These are phyloP conservation scores for Mesorhabditis belari DNA, from an alignment of 2,888 invertebrate genomes.

Conservation along the genomic window DNA sequence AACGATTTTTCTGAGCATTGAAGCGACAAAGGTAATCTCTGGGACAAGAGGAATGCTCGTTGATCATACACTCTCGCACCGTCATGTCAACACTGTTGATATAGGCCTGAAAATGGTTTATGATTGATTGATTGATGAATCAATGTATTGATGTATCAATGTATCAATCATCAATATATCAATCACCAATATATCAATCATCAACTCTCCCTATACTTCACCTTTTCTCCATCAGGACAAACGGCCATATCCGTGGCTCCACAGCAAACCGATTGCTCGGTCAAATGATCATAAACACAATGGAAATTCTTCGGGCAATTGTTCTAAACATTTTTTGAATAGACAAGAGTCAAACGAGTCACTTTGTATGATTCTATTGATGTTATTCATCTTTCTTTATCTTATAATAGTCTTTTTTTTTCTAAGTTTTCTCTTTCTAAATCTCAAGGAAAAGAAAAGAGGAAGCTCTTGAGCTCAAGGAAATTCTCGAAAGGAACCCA, in stretches of 20 bases:
- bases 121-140: neutral
- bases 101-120: constrained; percentile 23
- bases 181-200: no score
- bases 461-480: no score
- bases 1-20: constrained; percentile 32
- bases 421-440: no score
- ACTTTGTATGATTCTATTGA: no score
- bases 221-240: constrained; percentile 41
- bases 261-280: constrained; percentile 39
- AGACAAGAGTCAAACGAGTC: no score
- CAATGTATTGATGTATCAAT: neutral
- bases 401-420: no score
- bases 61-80: constrained; percentile 36
- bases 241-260: constrained; percentile 43
- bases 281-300: constrained; percentile 29
- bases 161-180: neutral
- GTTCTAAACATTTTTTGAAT: constrained; percentile 11
- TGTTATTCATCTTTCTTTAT: no score
- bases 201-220: neutral
- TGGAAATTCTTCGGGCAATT: constrained; percentile 39
- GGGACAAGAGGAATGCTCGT: constrained; percentile 37
- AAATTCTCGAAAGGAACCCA: no score
- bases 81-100: constrained; percentile 41
- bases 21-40: constrained; percentile 39
- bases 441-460: no score